These are phyloP conservation scores for Lutra lutra DNA, from an alignment of 2,797 vertebrate species.

Conservation along the genomic window DNA sequence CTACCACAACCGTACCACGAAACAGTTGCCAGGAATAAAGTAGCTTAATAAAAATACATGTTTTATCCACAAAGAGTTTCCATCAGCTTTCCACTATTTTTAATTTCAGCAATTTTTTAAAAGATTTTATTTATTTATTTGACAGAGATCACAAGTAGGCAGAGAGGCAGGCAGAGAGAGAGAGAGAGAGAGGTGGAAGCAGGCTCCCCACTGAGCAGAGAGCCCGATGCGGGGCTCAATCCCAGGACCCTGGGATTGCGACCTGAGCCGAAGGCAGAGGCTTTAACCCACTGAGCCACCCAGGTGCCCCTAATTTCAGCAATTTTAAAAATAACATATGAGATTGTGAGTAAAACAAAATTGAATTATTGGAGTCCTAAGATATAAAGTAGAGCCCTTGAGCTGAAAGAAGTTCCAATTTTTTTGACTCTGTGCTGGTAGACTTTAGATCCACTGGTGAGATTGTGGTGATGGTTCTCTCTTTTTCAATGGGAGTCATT, in stretches of 20 bases:
- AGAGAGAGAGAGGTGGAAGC: too few relatives aligned
- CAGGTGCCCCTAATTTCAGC: too few relatives aligned
- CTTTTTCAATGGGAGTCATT: slow-evolving; percentile 32
- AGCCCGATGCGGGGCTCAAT: too few relatives aligned
- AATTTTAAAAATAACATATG: not conserved
- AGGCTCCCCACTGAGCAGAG: too few relatives aligned
- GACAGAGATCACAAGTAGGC: too few relatives aligned
- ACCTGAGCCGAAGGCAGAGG: too few relatives aligned
- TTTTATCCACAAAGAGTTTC: slow-evolving; percentile 69
- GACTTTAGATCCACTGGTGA: not conserved
- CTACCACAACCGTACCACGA: slow-evolving; percentile 31
- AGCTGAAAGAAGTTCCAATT: not conserved
- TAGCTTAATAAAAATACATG: slow-evolving; percentile 72
- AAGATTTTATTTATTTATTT: too few relatives aligned
- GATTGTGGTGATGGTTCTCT: not conserved
- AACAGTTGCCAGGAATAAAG: slow-evolving; percentile 61
- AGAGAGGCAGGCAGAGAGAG: too few relatives aligned
- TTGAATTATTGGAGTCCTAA: not conserved
- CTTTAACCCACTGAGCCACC: too few relatives aligned
- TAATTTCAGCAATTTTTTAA: slow-evolving; percentile 59
- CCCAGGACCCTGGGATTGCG: too few relatives aligned
- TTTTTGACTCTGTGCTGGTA: not conserved
- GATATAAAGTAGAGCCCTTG: not conserved
- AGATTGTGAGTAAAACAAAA: slow-evolving; percentile 53
- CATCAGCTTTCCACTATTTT: slow-evolving; percentile 65